These are phyloP conservation scores for Poeciliopsis occidentalis DNA, from an alignment of 2,113 vertebrate species.

Conservation along the genomic window DNA sequence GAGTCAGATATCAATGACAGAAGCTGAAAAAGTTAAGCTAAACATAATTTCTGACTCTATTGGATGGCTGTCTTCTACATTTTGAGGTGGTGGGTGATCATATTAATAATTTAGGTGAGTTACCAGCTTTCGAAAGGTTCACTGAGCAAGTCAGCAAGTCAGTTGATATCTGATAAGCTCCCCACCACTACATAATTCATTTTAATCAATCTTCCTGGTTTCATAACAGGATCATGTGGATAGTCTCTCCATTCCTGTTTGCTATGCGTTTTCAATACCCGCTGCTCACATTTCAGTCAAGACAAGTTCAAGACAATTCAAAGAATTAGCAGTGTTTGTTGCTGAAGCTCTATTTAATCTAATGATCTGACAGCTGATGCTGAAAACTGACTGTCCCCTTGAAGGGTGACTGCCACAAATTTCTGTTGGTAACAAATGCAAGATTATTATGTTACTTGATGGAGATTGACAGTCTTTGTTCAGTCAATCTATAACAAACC, in stretches of 20 bases:
- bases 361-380: neutral
- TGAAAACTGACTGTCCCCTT: neutral
- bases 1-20: neutral
- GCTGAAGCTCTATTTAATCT: neutral
- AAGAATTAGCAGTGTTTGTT: too few species aligned
- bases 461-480: neutral
- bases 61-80: neutral
- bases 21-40: neutral
- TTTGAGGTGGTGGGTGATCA: neutral
- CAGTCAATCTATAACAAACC: neutral
- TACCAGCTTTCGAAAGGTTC: constrained; percentile 9
- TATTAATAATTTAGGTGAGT: constrained; percentile 18
- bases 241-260: neutral
- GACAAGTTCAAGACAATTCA: neutral
- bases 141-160: constrained; percentile 1
- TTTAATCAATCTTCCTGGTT: constrained; percentile 31
- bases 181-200: constrained; percentile 26
- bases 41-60: neutral
- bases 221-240: constrained; percentile 11
- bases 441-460: neutral
- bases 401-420: neutral
- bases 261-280: neutral
- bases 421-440: neutral
- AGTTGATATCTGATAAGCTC: constrained; percentile 11
- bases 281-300: neutral